A percentile compares a stretch with the other conserved stretches of the same genome.
phyloP scores from a whole-genome alignment of 1,140 invertebrate genomes.

The Caerostris extrusa region DNA sequence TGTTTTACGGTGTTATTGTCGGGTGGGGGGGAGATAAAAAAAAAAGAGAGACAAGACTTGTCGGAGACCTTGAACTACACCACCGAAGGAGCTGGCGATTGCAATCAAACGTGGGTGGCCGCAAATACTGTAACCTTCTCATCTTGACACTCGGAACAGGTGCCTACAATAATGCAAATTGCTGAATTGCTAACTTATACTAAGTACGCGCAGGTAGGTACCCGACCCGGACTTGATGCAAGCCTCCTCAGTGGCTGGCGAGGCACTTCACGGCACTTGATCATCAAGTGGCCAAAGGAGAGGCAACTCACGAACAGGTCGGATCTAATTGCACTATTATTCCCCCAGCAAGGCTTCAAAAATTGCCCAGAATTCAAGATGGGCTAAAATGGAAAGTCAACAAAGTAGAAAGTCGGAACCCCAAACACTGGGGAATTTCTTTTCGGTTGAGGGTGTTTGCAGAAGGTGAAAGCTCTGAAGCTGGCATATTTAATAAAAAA shows the following conservation, averaged over 20 bases:
- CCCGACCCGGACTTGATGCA: constrained; percentile 52
- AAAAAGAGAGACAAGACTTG: neutral
- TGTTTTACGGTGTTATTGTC: constrained; percentile 27
- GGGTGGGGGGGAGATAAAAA: neutral
- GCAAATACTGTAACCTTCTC: constrained; percentile 69
- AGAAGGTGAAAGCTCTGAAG: neutral
- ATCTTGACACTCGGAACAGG: constrained; percentile 61
- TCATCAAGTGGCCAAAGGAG: constrained; percentile 61
- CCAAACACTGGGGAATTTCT: constrained; percentile 7
- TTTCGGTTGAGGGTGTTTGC: neutral
- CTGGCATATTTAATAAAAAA: constrained; percentile 9
- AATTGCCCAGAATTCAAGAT: constrained; percentile 60
- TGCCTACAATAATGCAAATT: constrained; percentile 62
- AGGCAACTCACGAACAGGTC: constrained; percentile 62
- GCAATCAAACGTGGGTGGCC: constrained; percentile 72
- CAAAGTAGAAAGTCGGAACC: neutral
- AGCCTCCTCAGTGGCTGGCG: constrained; percentile 51
- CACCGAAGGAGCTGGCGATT: constrained; percentile 10
- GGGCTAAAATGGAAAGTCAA: constrained; percentile 36
- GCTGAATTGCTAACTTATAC: constrained; percentile 63
- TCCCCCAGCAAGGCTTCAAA: constrained; percentile 2
- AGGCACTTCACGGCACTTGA: constrained; percentile 48
- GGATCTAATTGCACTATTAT: constrained; percentile 74
- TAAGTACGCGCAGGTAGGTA: constrained; percentile 13
- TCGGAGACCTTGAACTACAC: constrained; percentile 54